Percentiles rank a stretch among this genome's conserved stretches.
Conservation (phyloP, 2,113 vertebrate genomes). For the Barnardius zonarius region DNA sequence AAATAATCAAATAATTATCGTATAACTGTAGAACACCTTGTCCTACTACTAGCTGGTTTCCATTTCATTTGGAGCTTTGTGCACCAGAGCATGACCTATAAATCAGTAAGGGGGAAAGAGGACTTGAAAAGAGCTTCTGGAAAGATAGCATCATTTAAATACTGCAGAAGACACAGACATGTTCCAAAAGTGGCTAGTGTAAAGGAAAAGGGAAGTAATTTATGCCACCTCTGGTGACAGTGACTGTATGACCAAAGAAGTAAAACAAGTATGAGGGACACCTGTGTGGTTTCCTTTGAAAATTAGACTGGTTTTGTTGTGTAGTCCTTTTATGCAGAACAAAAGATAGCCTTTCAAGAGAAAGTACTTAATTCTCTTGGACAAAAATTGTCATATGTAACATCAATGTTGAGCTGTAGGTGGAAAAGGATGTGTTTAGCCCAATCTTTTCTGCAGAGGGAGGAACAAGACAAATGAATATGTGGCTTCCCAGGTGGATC, state of each 20-base stretch:
- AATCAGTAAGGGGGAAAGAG: background rate
- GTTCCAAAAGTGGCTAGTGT: background rate
- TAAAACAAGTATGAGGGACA: background rate
- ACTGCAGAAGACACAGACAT: background rate
- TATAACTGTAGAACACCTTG: background rate
- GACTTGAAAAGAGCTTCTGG: background rate
- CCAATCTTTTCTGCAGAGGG: background rate
- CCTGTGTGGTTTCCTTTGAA: background rate
- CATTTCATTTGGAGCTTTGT: background rate
- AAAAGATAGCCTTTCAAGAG: background rate
- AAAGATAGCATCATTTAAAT: background rate
- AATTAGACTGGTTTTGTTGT: background rate
- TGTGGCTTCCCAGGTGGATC: background rate
- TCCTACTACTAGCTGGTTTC: background rate
- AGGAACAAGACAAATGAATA: background rate
- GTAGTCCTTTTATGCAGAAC: background rate
- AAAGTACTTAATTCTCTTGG: background rate
- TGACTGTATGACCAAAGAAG: background rate
- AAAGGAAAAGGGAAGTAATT: background rate
- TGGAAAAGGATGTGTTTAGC: background rate
- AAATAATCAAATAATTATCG: background rate
- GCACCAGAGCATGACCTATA: background rate
- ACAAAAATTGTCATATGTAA: background rate
- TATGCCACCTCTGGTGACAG: background rate
- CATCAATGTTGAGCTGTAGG: background rate